Conservation (phyloP, 2,888 invertebrate genomes). For the Drosophila nr. medialis region DNA sequence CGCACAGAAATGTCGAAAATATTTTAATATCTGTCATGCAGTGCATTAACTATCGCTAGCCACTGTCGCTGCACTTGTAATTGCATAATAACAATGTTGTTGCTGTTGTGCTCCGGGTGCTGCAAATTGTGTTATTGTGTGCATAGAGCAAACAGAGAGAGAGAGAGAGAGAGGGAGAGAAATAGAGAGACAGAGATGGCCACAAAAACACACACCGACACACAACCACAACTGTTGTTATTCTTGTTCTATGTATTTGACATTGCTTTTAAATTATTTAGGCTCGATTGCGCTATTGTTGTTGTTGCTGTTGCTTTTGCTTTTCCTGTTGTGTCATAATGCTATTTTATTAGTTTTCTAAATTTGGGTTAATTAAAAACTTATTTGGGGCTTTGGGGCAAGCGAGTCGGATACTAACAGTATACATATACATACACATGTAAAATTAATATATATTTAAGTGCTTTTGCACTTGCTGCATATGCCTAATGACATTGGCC, state of each 20-base stretch:
- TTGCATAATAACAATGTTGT: slow-evolving; percentile 74
- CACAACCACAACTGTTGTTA: slow-evolving; percentile 4
- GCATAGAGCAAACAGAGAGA: slow-evolving; percentile 28
- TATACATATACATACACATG: neutral
- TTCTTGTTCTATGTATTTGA: slow-evolving; percentile 15
- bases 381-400: slow-evolving; percentile 58
- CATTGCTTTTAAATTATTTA: slow-evolving; percentile 60
- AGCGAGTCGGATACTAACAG: slow-evolving; percentile 3
- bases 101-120: slow-evolving; percentile 41
- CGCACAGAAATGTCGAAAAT: slow-evolving; percentile 42
- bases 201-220: neutral
- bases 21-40: slow-evolving; percentile 72
- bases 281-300: slow-evolving; percentile 30
- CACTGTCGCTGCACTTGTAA: slow-evolving; percentile 64
- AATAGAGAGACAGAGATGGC: neutral
- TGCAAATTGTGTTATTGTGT: slow-evolving; percentile 41
- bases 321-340: slow-evolving; percentile 43
- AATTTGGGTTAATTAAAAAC: slow-evolving; percentile 79
- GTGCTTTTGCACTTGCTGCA: slow-evolving; percentile 32
- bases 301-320: slow-evolving; percentile 14
- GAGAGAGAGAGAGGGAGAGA: neutral
- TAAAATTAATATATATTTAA: neutral
- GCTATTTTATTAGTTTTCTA: slow-evolving; percentile 73
- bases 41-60: slow-evolving; percentile 66
- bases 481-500: slow-evolving; percentile 42